Evolutionary conservation across 37 sponge, comb jelly and placozoan genomes (phyloP).

Genomic region (Bolinopsis microptera): DNA sequence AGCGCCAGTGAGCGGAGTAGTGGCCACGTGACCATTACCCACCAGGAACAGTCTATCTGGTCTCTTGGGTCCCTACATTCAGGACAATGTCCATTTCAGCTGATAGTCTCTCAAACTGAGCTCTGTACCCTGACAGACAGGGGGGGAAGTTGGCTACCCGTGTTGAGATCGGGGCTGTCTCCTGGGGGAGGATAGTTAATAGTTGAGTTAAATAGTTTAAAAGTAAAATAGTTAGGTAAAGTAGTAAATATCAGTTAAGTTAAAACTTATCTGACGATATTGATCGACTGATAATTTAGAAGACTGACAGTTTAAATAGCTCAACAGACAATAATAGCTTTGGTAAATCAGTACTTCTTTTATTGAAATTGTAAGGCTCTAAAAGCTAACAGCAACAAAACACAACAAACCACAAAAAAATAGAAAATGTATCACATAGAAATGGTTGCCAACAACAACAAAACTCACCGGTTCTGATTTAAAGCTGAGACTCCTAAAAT

Average conservation of each 20-base stretch:
- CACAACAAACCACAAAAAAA: too few species aligned
- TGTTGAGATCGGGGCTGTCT: background rate
- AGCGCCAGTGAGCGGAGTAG: slow-evolving; percentile 20
- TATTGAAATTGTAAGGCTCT: too few species aligned
- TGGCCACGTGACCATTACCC: slow-evolving; percentile 36
- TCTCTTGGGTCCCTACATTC: slow-evolving; percentile 1
- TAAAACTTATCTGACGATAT: background rate
- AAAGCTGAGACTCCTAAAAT: slow-evolving; percentile 38
- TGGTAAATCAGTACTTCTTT: too few species aligned
- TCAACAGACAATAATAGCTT: too few species aligned
- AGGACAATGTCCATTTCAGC: slow-evolving; percentile 28
- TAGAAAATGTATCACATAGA: too few species aligned
- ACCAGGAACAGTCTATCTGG: slow-evolving; percentile 9
- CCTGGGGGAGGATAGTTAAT: background rate
- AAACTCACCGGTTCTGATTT: slow-evolving; percentile 42
- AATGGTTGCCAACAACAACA: too few species aligned
- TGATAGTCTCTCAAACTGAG: background rate
- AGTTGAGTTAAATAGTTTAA: background rate
- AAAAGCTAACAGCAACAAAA: too few species aligned
- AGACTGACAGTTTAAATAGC: too few species aligned
- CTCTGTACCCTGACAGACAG: slow-evolving; percentile 45
- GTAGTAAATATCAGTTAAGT: background rate
- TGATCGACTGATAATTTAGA: too few species aligned
- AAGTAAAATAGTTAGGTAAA: too few species aligned
- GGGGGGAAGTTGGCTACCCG: slow-evolving; percentile 33